Base-by-base conservation (phyloP, 2,797 vertebrate genomes). In the Lycodopsis pacificus region DNA sequence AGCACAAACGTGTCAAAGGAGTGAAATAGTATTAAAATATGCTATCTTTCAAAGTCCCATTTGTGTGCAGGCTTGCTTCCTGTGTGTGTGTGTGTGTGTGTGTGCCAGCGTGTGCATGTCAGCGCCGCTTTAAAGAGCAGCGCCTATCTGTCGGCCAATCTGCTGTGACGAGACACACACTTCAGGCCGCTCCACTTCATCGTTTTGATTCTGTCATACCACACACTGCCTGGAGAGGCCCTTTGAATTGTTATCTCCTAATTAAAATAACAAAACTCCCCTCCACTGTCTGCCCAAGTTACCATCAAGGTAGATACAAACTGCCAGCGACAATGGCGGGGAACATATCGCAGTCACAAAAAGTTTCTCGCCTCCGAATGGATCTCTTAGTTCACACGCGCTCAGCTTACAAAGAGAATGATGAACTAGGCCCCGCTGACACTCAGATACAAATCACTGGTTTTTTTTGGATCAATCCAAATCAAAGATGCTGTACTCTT, bases 221-320 rank as follows among this genome's bases (percentile, higher is more conserved):
- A 90, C 94, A 95, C 94, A 92, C 91, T 94, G 94, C 93, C 94
- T 94, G 94, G 92, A 95, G 94, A 94, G 94, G 86, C 89, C 91
- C 94, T 95, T 94, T 94, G 91, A 92, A 94, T 95, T 93, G 94
- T 95, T 95, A 96, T 96, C 95, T 94, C 90, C 94, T 95, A 95
- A 95, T 96, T 95, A 95, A 95, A 95, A 95, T 96, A 95, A 95
- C 94, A 95, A 94, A 95, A 95, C 93, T 94, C 92, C 86, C 89
- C 90, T 92, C 89, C 85, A 91, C 93, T 91, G 93, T 94, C 92
- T 91, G 93, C 88, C 83, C 80, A 86, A 93, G 92, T 94, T 92
- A 91, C 91, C 93, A 95, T 94, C 94, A 94, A 94, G 90, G 93
- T 94, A 95, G 93, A 94, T 95, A 92, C 91, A 90, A 94, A 94